Evolutionary conservation across 2,797 vertebrate species (phyloP).

Genomic region (Lophura swinhoii): DNA sequence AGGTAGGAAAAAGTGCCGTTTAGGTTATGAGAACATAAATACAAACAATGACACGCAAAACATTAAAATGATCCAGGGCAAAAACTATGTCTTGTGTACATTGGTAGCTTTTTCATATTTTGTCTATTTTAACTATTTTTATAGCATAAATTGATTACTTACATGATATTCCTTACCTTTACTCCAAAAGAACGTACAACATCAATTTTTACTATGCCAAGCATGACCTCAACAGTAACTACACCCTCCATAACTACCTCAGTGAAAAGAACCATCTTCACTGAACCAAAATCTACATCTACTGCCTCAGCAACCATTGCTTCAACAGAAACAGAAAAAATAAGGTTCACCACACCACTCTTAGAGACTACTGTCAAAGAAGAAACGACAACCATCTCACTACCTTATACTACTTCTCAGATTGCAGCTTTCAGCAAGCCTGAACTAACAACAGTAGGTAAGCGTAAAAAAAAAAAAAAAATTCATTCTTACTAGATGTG

Average conservation of each 20-base stretch:
- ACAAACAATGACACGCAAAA: not conserved
- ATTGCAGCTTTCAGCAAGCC: not conserved
- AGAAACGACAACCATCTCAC: not conserved
- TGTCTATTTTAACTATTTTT: not conserved
- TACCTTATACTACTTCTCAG: not conserved
- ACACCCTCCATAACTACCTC: not conserved
- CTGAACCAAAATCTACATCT: not conserved
- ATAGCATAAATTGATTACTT: not conserved
- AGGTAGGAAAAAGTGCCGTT: not conserved
- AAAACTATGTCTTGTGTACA: not conserved
- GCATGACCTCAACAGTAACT: not conserved
- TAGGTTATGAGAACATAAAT: not conserved
- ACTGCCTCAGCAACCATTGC: not conserved
- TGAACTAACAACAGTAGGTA: conserved; percentile 43
- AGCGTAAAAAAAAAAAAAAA: not conserved
- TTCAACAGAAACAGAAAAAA: not conserved
- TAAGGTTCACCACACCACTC: not conserved
- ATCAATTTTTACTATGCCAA: not conserved
- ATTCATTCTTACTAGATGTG: not conserved
- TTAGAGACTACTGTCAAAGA: not conserved
- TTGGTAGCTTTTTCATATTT: not conserved
- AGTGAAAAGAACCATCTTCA: not conserved
- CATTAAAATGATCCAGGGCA: not conserved
- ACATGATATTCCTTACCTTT: conserved; percentile 2
- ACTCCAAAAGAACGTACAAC: conserved; percentile 29